Base-by-base conservation (phyloP, 37 sponge, comb jelly and placozoan species). In the Chondrilla cf. caribensis region DNA sequence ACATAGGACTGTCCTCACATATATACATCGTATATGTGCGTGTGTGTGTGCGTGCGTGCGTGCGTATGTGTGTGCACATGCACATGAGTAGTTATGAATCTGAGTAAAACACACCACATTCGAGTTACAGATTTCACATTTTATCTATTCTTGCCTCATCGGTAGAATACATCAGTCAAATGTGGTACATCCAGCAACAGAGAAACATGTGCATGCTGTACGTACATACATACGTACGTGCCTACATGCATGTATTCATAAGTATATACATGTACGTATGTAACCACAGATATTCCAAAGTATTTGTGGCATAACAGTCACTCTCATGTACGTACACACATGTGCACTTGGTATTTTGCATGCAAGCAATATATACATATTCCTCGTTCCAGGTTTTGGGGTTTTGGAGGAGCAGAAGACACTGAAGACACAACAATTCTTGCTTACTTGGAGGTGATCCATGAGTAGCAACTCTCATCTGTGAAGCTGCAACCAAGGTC, bases 21-120 rank as follows among this genome's bases (percentile, higher is more conserved):
- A 77, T 54, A 77, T n/a, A 77, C 78, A 77, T 3, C n/a, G n/a
- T n/a, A 77, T 41, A 77, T n/a, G 42, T 54, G 42, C 54, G 42
- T 54, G 42, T n/a, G 42, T 19, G 9, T 26, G 42, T 19, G 29
- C 54, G 42, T 54, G 9, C 47, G 42, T 54, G 42, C 54, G 42
- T 24, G 42, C 24, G 42, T 54, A 77, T 54, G 11, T n/a, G 65
- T 29, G 65, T 6, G 29, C 9, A 24, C 64, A 60, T 36, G 35
- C 60, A 60, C 39, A 33, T 60, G 58, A 3, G 38, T 39, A 60
- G 31, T 36, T 32, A 80, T 36, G 35, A 37, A 60, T 17, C n/a
- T n/a, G n/a, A n/a, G n/a, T n/a, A n/a, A n/a, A n/a, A n/a, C n/a
- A n/a, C n/a, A n/a, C n/a, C n/a, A n/a, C n/a, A n/a, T n/a, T n/a